phyloP scores from a whole-genome alignment of 2,797 vertebrate species.

The Sciurus carolinensis region DNA sequence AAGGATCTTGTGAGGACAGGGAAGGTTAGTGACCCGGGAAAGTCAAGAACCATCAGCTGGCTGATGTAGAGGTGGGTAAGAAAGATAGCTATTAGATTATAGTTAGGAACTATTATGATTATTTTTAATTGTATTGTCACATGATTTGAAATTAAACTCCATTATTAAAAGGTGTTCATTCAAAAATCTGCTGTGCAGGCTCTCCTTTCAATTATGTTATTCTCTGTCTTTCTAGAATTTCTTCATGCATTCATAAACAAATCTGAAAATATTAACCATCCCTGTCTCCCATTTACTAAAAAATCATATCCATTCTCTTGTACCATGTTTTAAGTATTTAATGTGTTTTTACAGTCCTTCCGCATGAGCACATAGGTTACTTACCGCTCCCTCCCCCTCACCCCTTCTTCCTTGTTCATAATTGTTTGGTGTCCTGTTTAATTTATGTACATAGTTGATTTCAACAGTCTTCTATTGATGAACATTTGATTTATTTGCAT shows the following conservation, averaged over 20 bases:
- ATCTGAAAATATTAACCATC: not conserved
- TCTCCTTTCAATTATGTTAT: not conserved
- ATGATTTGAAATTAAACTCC: not conserved
- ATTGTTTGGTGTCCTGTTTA: not conserved
- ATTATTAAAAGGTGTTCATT: not conserved
- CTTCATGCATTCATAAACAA: constrained; percentile 5
- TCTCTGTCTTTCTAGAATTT: constrained; percentile 60
- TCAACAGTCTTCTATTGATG: not conserved
- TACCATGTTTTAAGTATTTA: not conserved
- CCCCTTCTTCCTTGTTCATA: not conserved
- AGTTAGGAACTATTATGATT: not conserved
- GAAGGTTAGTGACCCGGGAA: not conserved
- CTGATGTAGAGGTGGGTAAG: not conserved
- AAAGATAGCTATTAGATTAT: not conserved
- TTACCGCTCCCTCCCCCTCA: not conserved
- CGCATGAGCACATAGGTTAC: not conserved
- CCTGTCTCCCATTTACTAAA: not conserved
- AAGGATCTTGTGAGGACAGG: not conserved
- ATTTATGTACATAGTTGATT: not conserved
- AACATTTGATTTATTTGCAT: not conserved
- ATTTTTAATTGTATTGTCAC: not conserved
- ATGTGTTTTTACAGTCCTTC: not conserved
- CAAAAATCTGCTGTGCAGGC: not conserved
- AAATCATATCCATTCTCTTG: not conserved
- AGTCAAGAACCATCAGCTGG: not conserved